Evolutionary conservation across 2,113 vertebrate species (phyloP).

Genomic region (Brachyistius frenatus): DNA sequence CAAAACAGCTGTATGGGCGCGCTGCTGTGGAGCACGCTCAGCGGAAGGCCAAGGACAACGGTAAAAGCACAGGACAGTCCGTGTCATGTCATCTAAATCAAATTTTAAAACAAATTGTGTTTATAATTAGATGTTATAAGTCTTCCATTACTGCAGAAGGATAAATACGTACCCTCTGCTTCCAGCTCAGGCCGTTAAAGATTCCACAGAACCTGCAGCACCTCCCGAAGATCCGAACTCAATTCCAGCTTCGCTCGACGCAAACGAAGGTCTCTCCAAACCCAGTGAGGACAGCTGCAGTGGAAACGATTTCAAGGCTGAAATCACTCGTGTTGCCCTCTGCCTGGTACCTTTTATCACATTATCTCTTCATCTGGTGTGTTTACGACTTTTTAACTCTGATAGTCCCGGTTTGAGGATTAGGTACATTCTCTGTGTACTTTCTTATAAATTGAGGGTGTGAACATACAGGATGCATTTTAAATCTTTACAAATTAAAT

Average conservation of each 20-base stretch:
- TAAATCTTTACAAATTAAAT: no score
- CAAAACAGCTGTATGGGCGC: slow-evolving; percentile 83
- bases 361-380: neutral
- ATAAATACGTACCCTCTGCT: neutral
- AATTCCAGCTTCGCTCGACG: slow-evolving; percentile 21
- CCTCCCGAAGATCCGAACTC: slow-evolving; percentile 11
- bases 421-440: no score
- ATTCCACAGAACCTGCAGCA: neutral
- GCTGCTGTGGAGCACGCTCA: slow-evolving; percentile 76
- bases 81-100: no score
- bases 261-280: slow-evolving; percentile 72
- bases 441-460: no score
- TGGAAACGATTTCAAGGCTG: slow-evolving; percentile 1
- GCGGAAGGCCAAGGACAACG: slow-evolving; percentile 69
- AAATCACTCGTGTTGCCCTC: neutral
- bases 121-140: no score
- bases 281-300: slow-evolving; percentile 60
- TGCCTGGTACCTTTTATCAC: slow-evolving; percentile 52
- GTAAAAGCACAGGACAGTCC: slow-evolving; percentile 71
- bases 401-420: no score
- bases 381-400: neutral
- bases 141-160: neutral
- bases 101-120: no score
- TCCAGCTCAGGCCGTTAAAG: slow-evolving; percentile 45
- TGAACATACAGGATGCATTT: no score